Percentiles rank a stretch among this genome's conserved stretches.
Evolutionary conservation across 2,113 vertebrate species (phyloP).

Genomic region (Columba janthina): DNA sequence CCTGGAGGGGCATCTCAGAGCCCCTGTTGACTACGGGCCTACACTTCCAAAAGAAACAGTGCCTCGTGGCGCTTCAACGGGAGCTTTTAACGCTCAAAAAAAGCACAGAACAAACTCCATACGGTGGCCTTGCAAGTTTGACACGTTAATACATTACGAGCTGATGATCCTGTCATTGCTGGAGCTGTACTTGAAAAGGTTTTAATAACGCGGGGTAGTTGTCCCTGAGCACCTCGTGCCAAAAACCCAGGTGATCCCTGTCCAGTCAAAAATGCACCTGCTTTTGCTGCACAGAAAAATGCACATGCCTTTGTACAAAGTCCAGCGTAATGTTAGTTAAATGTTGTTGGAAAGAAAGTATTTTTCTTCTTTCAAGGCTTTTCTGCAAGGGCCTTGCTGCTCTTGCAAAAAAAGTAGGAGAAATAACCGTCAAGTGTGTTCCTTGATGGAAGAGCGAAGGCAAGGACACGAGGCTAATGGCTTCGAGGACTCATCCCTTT

Average conservation of each 20-base stretch:
- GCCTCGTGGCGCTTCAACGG: neutral
- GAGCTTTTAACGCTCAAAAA: neutral
- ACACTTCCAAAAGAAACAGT: neutral
- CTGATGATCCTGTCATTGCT: neutral
- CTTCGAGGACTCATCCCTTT: neutral
- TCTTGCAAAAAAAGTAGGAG: neutral
- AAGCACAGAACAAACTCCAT: neutral
- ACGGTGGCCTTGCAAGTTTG: neutral
- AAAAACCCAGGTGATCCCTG: neutral
- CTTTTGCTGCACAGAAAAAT: neutral
- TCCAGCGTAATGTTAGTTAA: rapidly evolving
- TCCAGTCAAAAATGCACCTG: rapidly evolving
- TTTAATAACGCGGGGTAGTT: neutral
- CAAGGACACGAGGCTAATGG: neutral
- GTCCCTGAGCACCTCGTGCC: neutral
- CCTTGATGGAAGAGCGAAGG: neutral
- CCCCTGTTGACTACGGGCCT: neutral
- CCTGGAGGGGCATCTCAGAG: neutral
- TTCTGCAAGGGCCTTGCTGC: neutral
- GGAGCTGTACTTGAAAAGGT: neutral
- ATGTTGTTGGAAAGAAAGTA: neutral
- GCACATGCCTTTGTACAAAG: neutral
- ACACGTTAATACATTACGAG: rapidly evolving
- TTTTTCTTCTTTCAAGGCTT: neutral
- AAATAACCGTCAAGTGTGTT: neutral